phyloP scores from a whole-genome alignment of 1,140 invertebrate genomes.

The Brachionus calyciflorus region DNA sequence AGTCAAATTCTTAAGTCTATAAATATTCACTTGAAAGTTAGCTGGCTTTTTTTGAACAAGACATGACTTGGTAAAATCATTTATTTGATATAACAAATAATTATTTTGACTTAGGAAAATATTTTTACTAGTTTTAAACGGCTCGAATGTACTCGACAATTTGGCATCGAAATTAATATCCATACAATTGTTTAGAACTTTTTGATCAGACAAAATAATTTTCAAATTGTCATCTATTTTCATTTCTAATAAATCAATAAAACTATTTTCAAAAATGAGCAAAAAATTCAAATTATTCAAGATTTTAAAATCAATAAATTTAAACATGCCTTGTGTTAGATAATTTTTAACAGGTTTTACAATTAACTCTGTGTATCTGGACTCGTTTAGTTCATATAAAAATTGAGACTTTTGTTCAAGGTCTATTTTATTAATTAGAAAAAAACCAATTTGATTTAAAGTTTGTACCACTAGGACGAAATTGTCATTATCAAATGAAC shows the following conservation, averaged over 20 bases:
- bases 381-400: background rate
- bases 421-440: background rate
- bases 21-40: slow-evolving; percentile 15
- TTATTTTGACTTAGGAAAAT: background rate
- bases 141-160: background rate
- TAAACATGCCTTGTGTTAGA: background rate
- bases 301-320: slow-evolving; percentile 25
- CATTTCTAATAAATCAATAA: background rate
- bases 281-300: background rate
- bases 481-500: background rate
- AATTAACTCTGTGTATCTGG: background rate
- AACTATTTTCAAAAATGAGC: slow-evolving; percentile 13
- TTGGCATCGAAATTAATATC: background rate
- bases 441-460: slow-evolving; percentile 4
- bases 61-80: slow-evolving; percentile 30
- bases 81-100: slow-evolving; percentile 5
- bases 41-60: slow-evolving; percentile 5
- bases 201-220: background rate
- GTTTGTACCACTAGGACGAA: background rate
- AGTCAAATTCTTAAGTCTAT: background rate
- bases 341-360: background rate
- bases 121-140: background rate
- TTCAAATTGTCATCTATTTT: background rate
- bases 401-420: background rate
- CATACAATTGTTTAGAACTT: background rate